Base-by-base conservation (phyloP, 2,888 invertebrate genomes). In the Neoascia interrupta region DNA sequence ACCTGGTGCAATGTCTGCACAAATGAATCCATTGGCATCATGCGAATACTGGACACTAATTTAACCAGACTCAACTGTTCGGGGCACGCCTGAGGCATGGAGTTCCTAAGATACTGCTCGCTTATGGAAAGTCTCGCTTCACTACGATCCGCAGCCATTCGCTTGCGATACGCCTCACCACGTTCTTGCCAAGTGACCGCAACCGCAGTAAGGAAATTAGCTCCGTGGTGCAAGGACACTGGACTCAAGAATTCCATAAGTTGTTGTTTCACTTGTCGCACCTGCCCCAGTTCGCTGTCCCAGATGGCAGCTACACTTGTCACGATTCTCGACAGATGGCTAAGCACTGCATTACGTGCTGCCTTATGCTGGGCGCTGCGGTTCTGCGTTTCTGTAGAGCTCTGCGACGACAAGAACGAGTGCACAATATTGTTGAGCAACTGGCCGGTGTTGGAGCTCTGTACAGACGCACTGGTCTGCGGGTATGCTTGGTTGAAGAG, bases 151-250 rank as follows among this genome's bases (percentile, higher is more conserved):
- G 90, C 86, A 89, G 91, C 39, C 87, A 88, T 83, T 83, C 90
- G 66, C 84, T 84, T 83, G 89, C 89, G 83, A 64, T 81, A 75
- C 5, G 90, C 85, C 81, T 91, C 91, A 60, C 92, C 90, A 60
- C 92, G 89, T 83, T 96, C 94, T 86, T 94, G 93, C 96, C 96
- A 97, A 23, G 95, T 95, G 4, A 96, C 93, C 1, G 96, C 94
- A 72, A 96, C 91, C 1, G 96, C 94, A 5, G 94, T 94, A 66
- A 97, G 89, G 84, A 97, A 94, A 85, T 94, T 94, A 11, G 92
- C 91, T 8, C 95, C 94, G 86, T 96, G 95, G 85, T 95, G 94
- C 61, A 94, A 91, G 5, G 95, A 94, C 51, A 97, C 92, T 0
- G 96, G 96, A 83, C 95, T 95, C 3, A 97, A 88, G 82, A 96